Evolutionary conservation across 2,797 vertebrate genomes (phyloP).

Genomic region (Serranus cabrilla): DNA sequence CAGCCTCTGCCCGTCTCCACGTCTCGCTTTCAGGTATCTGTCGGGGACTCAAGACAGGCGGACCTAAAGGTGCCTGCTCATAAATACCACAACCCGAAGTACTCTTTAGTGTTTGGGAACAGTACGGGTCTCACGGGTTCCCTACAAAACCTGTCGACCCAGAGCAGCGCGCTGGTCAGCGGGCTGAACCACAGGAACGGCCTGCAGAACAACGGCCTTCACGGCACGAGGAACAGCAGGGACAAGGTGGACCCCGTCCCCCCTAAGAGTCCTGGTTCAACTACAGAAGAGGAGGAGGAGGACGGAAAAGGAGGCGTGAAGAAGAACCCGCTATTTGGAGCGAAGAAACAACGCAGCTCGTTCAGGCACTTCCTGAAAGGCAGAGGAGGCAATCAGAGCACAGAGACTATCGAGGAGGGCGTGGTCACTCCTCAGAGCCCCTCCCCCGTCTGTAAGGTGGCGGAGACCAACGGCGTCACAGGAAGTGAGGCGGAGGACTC

Average conservation of each 20-base stretch:
- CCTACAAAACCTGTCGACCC: conserved; percentile 78
- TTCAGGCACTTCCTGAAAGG: conserved; percentile 82
- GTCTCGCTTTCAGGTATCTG: conserved; percentile 84
- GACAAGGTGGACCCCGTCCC: conserved; percentile 36
- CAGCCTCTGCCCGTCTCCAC: conserved; percentile 52
- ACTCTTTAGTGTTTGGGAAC: conserved; percentile 91
- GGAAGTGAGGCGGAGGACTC: conserved; percentile 73
- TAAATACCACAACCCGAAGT: conserved; percentile 97
- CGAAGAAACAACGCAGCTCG: conserved; percentile 78
- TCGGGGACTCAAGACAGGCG: conserved; percentile 68
- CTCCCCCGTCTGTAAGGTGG: conserved; percentile 4
- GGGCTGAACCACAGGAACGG: conserved; percentile 46
- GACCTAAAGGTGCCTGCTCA: conserved; percentile 89
- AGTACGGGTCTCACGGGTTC: conserved; percentile 76
- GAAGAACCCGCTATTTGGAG: conserved; percentile 43
- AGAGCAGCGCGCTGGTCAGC: conserved; percentile 38
- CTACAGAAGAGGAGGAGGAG: conserved; percentile 48
- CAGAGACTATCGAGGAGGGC: conserved; percentile 73
- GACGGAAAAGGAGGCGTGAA: conserved; percentile 61
- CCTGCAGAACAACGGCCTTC: conserved; percentile 40
- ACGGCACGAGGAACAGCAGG: conserved; percentile 14
- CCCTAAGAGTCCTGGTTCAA: conserved; percentile 7
- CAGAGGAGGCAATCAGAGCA: conserved; percentile 62
- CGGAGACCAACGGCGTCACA: conserved; percentile 41
- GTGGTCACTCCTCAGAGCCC: conserved; percentile 59